Conservation (phyloP, 2,888 invertebrate genomes). For the Drosophila histrio region DNA sequence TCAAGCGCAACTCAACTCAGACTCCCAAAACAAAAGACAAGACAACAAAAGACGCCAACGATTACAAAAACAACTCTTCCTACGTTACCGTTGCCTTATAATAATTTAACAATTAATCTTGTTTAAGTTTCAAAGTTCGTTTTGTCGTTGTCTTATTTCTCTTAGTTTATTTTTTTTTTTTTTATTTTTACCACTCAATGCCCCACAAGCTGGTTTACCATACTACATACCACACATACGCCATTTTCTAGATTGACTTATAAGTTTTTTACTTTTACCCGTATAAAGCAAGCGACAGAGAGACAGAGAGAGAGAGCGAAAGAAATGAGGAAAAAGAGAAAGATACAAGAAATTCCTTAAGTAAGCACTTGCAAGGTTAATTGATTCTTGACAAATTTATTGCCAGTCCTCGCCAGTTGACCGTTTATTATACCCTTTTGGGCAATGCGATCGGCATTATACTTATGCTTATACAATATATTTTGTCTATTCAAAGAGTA, state of each 20-base stretch:
- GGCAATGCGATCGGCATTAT: neutral
- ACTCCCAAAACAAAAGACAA: slow-evolving; percentile 24
- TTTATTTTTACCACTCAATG: slow-evolving; percentile 18
- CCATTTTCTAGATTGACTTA: slow-evolving; percentile 32
- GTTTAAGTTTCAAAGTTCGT: slow-evolving; percentile 42
- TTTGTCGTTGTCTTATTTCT: slow-evolving; percentile 26
- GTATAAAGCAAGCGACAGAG: slow-evolving; percentile 5
- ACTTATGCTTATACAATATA: too few relatives aligned
- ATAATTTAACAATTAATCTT: slow-evolving; percentile 74
- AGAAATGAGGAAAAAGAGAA: neutral
- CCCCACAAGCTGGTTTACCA: slow-evolving; percentile 24
- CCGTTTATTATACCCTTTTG: neutral
- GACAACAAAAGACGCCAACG: slow-evolving; percentile 39
- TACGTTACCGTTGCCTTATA: slow-evolving; percentile 60
- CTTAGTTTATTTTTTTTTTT: slow-evolving; percentile 14
- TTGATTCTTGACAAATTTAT: slow-evolving; percentile 11
- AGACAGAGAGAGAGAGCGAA: neutral
- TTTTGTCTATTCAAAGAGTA: neutral
- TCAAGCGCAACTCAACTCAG: slow-evolving; percentile 25
- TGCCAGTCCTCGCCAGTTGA: neutral
- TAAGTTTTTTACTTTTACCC: slow-evolving; percentile 29
- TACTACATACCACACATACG: slow-evolving; percentile 18
- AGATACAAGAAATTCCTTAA: slow-evolving; percentile 19
- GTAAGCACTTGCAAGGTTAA: slow-evolving; percentile 17
- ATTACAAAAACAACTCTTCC: slow-evolving; percentile 43